These are phyloP conservation scores for Channallabes apus DNA, from an alignment of 2,797 vertebrate genomes.

Conservation along the genomic window DNA sequence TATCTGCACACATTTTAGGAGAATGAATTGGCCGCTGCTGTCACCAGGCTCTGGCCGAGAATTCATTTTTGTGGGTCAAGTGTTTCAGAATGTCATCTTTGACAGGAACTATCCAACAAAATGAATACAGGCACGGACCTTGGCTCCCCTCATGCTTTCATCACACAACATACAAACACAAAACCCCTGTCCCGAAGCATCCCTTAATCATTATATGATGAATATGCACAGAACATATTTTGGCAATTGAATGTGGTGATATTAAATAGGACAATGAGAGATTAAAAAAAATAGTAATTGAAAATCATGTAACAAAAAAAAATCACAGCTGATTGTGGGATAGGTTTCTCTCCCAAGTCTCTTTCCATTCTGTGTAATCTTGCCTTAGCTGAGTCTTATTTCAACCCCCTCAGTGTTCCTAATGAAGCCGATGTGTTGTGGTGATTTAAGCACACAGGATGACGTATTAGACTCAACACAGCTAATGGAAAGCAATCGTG, in stretches of 20 bases:
- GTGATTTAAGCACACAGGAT: conserved; percentile 80
- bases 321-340: neutral
- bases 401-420: conserved; percentile 46
- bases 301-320: conserved; percentile 21
- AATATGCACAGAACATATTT: conserved; percentile 68
- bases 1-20: conserved; percentile 75
- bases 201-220: conserved; percentile 48
- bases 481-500: conserved; percentile 97
- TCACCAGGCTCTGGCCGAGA: conserved; percentile 60
- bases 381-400: conserved; percentile 18
- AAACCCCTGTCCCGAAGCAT: conserved; percentile 51
- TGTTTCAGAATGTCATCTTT: conserved; percentile 65
- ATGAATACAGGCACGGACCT: conserved; percentile 72
- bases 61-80: conserved; percentile 66
- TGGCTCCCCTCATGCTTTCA: conserved; percentile 63
- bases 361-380: conserved; percentile 16
- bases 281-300: neutral
- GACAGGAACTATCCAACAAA: conserved; percentile 72
- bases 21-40: conserved; percentile 70
- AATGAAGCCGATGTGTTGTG: conserved; percentile 80
- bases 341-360: conserved; percentile 35
- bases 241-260: conserved; percentile 61
- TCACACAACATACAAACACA: conserved; percentile 67
- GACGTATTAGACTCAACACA: conserved; percentile 86
- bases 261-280: neutral